Percentiles rank a stretch among this genome's conserved stretches.
Conservation (phyloP, 2,797 vertebrate species). For the Iguana delicatissima region DNA sequence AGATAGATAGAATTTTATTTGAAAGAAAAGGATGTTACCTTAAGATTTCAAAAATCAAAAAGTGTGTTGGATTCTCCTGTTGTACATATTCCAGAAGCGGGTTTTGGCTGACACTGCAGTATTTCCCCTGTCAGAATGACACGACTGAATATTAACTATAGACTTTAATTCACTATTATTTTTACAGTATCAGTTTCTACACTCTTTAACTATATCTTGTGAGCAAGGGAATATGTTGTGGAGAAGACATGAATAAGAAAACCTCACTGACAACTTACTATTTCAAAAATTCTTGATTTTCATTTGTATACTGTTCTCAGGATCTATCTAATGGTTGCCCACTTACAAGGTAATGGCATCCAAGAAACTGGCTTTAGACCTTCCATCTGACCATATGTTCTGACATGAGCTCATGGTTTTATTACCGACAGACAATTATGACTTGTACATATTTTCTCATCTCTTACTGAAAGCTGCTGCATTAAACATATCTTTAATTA, state of each 20-base stretch:
- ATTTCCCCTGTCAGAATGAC: no score
- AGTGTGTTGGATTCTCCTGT: no score
- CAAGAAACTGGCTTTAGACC: not conserved
- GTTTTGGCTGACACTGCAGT: no score
- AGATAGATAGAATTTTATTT: no score
- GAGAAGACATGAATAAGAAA: not conserved
- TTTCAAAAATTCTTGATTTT: not conserved
- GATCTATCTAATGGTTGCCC: not conserved
- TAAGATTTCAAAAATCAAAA: no score
- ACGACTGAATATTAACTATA: no score
- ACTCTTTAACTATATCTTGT: no score
- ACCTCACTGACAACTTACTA: not conserved
- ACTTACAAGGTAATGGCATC: not conserved
- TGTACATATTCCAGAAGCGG: no score
- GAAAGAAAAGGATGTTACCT: no score
- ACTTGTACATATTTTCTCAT: not conserved
- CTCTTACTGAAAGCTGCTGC: conserved; percentile 8
- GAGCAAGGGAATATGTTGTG: no score
- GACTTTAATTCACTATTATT: no score
- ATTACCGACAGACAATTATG: not conserved
- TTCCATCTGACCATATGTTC: not conserved
- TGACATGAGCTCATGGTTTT: not conserved
- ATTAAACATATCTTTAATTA: conserved; percentile 17
- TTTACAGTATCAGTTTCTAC: no score
- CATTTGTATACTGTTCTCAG: not conserved